Evolutionary conservation across 1,140 invertebrate species (phyloP), one percentile per base, ranked within the genome.

Genomic region (Cardiocondyla obscurior): DNA sequence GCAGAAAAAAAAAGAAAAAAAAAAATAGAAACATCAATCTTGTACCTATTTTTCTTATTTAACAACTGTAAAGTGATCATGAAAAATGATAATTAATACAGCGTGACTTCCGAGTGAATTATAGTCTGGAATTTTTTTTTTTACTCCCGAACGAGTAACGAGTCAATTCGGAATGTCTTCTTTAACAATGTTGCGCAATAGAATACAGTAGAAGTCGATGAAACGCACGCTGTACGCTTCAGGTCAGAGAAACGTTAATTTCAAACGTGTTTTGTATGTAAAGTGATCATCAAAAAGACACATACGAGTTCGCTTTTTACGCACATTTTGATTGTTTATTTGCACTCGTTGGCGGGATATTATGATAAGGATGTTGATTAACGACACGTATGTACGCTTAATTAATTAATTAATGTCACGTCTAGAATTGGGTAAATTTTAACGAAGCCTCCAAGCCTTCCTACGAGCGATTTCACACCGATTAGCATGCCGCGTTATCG

Each of bases 171-270:
- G 16, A 46, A 46, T 30, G 39, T 62, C 6, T 76, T 76, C 57
- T 62, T 64, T 60, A 14, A 5, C 4, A 64, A 76, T 10, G 28
- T 76, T 64, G 44, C 25, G 42, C 28, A 76, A 76, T 76, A 16
- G 39, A 42, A 62, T 25, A 57, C 2, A 39, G 36, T n/a, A 72
- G 62, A 65, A 19, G 28, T 72, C 69, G 33, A 22, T 46, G 36
- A 58, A 49, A 73, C 36, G 16, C 36, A 6, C 36, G 16, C 36
- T 5, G 28, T 16, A 12, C n/a, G 33, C n/a, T 42, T 58, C 44
- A 12, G 5, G 33, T 42, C 22, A 12, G 12, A 44, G 39, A 76
- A 76, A 76, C 57, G 19, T 76, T 12, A 14, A 22, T 33, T 7
- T 12, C 36, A 39, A 65, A 42, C 28, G 22, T 22, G 14, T 62